These are phyloP conservation scores for Nymphalis c-album DNA, from an alignment of 2,888 invertebrate genomes.

Conservation along the genomic window DNA sequence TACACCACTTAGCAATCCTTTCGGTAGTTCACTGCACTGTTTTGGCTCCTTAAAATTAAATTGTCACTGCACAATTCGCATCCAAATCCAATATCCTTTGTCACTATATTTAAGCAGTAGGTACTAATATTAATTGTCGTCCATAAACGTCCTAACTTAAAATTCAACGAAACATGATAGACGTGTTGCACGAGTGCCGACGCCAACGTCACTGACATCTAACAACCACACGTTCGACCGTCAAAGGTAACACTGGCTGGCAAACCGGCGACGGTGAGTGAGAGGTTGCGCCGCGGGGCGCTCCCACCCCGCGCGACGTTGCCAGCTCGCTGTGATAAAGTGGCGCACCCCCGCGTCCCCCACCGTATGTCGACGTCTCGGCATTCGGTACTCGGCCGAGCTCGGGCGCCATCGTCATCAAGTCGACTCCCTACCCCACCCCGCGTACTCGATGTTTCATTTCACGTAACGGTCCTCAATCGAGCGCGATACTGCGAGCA, in stretches of 20 bases:
- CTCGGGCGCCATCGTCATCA: slow-evolving; percentile 75
- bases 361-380: slow-evolving; percentile 74
- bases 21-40: slow-evolving; percentile 73
- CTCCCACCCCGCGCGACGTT: slow-evolving; percentile 80
- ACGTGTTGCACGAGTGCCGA: slow-evolving; percentile 80
- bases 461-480: slow-evolving; percentile 82
- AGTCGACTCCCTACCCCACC: slow-evolving; percentile 71
- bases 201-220: slow-evolving; percentile 79
- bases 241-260: slow-evolving; percentile 84
- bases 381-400: slow-evolving; percentile 72
- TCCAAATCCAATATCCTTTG: slow-evolving; percentile 77
- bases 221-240: slow-evolving; percentile 78
- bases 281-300: slow-evolving; percentile 82
- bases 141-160: slow-evolving; percentile 77
- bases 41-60: slow-evolving; percentile 58
- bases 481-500: slow-evolving; percentile 78
- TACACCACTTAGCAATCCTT: slow-evolving; percentile 69
- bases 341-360: slow-evolving; percentile 80
- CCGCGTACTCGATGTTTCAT: slow-evolving; percentile 77
- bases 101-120: slow-evolving; percentile 87
- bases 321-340: slow-evolving; percentile 80
- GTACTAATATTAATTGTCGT: slow-evolving; percentile 71
- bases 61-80: slow-evolving; percentile 73
- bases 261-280: slow-evolving; percentile 81
- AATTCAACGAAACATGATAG: slow-evolving; percentile 79